Conservation (phyloP, 2,888 invertebrate species). For the Brenthis daphne region DNA sequence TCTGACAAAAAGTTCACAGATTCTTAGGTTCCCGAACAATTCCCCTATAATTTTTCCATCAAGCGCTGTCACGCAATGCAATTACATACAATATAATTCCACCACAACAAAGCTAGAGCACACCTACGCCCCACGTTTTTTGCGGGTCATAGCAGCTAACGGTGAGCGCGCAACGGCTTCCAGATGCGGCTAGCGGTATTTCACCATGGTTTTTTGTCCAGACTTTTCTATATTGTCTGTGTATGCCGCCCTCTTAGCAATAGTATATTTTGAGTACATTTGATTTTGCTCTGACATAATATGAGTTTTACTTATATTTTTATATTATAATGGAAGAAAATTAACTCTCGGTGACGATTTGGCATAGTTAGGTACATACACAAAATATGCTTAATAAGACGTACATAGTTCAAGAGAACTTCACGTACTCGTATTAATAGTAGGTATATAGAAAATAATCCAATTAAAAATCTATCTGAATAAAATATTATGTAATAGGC, state of each 20-base stretch:
- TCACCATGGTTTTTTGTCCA: constrained; percentile 61
- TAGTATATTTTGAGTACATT: constrained; percentile 2
- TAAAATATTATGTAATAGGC: no score
- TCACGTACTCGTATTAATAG: no score
- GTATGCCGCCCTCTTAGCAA: constrained; percentile 38
- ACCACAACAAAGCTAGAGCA: constrained; percentile 59
- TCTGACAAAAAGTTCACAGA: constrained; percentile 27
- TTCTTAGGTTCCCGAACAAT: constrained; percentile 34
- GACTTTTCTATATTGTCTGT: constrained; percentile 48
- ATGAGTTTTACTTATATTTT: no score
- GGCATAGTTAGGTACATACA: no score
- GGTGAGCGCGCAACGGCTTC: constrained; percentile 73
- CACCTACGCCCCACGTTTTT: constrained; percentile 65
- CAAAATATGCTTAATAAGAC: no score
- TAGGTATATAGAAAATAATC: no score
- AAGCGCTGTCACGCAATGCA: constrained; percentile 56
- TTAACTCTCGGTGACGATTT: no score
- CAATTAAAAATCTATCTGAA: no score
- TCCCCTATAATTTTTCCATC: constrained; percentile 56
- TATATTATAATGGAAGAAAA: no score
- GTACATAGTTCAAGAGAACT: no score
- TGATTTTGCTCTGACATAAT: constrained; percentile 3
- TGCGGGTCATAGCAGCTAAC: constrained; percentile 62
- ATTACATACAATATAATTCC: constrained; percentile 61
- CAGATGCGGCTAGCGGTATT: constrained; percentile 80